A percentile compares a stretch with the other conserved stretches of the same genome.
These are phyloP conservation scores for Glaucidium brasilianum DNA, from an alignment of 2,113 vertebrate genomes.

Conservation along the genomic window DNA sequence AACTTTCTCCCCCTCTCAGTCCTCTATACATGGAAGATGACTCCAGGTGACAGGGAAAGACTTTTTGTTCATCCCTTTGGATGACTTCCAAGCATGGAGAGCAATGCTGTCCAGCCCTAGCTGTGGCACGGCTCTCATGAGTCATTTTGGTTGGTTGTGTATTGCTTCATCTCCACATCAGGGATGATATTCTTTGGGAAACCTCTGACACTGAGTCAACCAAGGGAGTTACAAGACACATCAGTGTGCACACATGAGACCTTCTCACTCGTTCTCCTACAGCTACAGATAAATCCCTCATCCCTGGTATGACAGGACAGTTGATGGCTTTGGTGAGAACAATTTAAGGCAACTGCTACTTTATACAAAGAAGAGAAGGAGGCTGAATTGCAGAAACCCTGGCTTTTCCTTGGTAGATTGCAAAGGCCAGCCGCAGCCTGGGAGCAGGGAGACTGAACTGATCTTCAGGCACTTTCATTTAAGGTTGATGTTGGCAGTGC, in stretches of 20 bases:
- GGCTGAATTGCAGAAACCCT: slow-evolving; percentile 35
- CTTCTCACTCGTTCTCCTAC: slow-evolving; percentile 13
- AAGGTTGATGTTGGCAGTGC: slow-evolving; percentile 56
- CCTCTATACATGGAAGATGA: background rate
- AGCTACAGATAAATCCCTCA: slow-evolving; percentile 42
- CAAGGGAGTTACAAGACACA: slow-evolving; percentile 51
- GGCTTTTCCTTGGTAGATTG: slow-evolving; percentile 63
- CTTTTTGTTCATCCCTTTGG: background rate
- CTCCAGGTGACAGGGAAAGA: background rate
- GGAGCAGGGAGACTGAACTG: slow-evolving; percentile 43
- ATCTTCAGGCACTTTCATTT: slow-evolving; percentile 37
- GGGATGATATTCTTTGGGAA: background rate
- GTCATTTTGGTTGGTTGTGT: background rate
- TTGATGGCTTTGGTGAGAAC: slow-evolving; percentile 59
- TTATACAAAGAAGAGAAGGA: slow-evolving; percentile 51
- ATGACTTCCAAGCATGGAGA: background rate
- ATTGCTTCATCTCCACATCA: background rate
- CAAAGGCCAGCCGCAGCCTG: slow-evolving; percentile 51
- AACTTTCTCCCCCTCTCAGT: slow-evolving; percentile 54
- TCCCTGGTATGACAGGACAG: slow-evolving; percentile 40
- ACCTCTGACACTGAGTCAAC: background rate
- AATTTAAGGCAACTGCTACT: slow-evolving; percentile 68
- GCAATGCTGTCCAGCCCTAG: background rate
- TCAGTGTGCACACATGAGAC: slow-evolving; percentile 38
- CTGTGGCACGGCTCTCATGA: background rate